These are phyloP conservation scores for Dynastes tityus DNA, from an alignment of 2,888 invertebrate species.

Conservation along the genomic window DNA sequence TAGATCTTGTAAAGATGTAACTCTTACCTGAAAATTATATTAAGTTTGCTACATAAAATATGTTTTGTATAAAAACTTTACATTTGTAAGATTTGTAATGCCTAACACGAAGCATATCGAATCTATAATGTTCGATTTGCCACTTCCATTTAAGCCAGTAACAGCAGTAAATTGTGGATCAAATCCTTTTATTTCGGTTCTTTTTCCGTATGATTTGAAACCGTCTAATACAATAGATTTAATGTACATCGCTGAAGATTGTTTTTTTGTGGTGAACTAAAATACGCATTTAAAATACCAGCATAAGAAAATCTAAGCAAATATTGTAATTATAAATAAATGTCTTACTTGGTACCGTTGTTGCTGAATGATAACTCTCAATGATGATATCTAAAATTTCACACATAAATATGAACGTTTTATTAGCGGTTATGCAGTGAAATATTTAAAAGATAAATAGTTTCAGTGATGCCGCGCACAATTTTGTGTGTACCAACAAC, in stretches of 20 bases:
- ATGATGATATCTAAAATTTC: too few species aligned
- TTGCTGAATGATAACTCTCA: too few species aligned
- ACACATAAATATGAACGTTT: too few species aligned
- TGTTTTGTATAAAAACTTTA: slow-evolving; percentile 70
- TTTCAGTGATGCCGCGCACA: too few species aligned
- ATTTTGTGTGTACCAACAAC: too few species aligned
- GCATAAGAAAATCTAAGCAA: neutral
- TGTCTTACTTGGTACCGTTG: too few species aligned
- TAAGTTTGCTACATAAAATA: neutral
- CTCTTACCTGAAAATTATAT: slow-evolving; percentile 82
- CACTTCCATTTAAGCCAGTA: slow-evolving; percentile 97
- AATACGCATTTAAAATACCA: neutral
- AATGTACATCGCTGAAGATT: slow-evolving; percentile 82
- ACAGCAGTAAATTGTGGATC: slow-evolving; percentile 98
- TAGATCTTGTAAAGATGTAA: slow-evolving; percentile 91
- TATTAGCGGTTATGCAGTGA: too few species aligned
- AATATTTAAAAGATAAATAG: too few species aligned
- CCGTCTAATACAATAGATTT: slow-evolving; percentile 95
- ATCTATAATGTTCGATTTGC: slow-evolving; percentile 98
- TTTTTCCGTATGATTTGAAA: slow-evolving; percentile 97
- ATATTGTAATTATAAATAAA: neutral
- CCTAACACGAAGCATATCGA: slow-evolving; percentile 98
- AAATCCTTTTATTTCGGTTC: slow-evolving; percentile 93
- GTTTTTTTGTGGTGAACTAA: neutral
- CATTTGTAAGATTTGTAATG: slow-evolving; percentile 92